Conservation (phyloP, 2,113 vertebrate genomes). For the Leptosomus discolor region DNA sequence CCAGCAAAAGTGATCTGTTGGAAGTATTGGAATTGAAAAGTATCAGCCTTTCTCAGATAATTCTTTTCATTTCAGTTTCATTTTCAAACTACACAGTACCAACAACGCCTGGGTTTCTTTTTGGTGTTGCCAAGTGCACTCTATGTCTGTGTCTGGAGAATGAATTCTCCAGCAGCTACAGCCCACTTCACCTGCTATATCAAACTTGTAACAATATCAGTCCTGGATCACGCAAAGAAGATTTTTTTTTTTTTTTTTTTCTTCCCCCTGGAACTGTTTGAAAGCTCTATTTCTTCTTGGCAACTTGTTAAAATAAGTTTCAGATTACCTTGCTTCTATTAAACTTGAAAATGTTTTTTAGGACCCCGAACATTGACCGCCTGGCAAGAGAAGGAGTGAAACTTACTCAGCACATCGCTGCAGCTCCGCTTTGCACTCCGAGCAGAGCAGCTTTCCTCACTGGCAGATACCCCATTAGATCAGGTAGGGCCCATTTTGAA, state of each 20-base stretch:
- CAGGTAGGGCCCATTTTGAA: constrained; percentile 63
- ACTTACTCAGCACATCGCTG: constrained; percentile 84
- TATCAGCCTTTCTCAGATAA: not conserved
- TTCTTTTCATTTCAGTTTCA: not conserved
- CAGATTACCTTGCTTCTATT: not conserved
- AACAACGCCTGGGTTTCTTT: not conserved
- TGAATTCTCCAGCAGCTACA: not conserved
- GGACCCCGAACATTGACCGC: constrained; percentile 83
- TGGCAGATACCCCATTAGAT: constrained; percentile 83
- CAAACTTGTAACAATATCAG: not conserved
- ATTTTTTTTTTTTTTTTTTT: too few relatives aligned
- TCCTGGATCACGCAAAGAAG: not conserved
- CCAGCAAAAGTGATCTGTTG: not conserved
- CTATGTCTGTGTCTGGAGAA: not conserved
- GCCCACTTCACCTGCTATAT: accelerated
- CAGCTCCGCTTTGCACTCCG: constrained; percentile 79
- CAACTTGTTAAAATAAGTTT: not conserved
- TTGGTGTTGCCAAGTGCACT: not conserved
- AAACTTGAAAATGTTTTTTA: constrained; percentile 26
- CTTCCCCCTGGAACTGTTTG: too few relatives aligned
- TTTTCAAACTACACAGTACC: not conserved
- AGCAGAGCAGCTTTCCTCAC: constrained; percentile 86
- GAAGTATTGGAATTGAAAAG: not conserved
- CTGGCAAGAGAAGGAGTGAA: constrained; percentile 80
- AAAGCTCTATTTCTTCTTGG: not conserved